Evolutionary conservation across 1,140 invertebrate species (phyloP), one percentile per base, ranked within the genome.

Genomic region (Tetragonula clypearis): DNA sequence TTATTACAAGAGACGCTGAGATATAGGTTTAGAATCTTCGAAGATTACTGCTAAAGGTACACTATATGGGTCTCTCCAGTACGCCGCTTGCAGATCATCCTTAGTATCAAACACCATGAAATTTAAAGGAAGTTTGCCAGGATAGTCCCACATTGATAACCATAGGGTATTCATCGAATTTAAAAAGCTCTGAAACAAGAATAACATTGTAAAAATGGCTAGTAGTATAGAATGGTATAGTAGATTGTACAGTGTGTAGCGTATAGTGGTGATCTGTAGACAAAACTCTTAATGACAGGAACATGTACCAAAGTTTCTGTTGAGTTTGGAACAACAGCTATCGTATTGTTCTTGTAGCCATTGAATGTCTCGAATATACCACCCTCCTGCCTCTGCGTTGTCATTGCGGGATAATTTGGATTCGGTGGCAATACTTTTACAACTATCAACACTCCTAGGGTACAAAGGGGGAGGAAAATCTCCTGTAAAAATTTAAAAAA

Each of bases 31-130:
- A 49, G 94, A 92, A 90, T 96, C 95, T 41, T 96, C 96, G 88
- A 97, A 97, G 83, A 97, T 96, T 65, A 97, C 95, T 30, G 97
- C 97, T 65, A 97, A 94, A 26, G 96, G 96, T 86, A 97, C 96
- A 79, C 95, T 95, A 81, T 95, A 95, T 1, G 97, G 96, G 88
- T 96, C 95, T 88, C 95, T 95, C 95, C 96, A 97, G 92, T 97
- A 97, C 19, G 96, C 96, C 66, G 96, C 96, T 77, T 97, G 95
- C 72, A 97, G 94, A 86, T 97, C 96, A 72, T 96, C 96, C 83
- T 96, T 96, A 80, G 96, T 96, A 84, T 96, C 96, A 92, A 96
- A 97, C 56, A 96, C 93, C 78, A 96, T 93, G 95, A 97, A 97
- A 88, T 96, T 95, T 87, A 97, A 95, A 19, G 96, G 94, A 76